Conservation (phyloP, 1,140 invertebrate genomes). For the Diorhabda elongata region DNA sequence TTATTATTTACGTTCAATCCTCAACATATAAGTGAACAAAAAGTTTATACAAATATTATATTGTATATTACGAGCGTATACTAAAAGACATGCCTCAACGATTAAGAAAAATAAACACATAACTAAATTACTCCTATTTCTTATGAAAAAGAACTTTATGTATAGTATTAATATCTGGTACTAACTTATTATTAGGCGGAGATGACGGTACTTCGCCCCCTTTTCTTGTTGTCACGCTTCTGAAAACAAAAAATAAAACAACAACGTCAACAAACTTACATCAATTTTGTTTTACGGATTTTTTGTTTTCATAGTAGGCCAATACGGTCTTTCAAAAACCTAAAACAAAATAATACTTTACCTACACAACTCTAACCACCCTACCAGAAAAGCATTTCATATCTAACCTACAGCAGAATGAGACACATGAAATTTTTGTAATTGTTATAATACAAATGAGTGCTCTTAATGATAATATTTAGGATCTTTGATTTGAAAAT, state of each 20-base stretch:
- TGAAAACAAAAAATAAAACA: conserved; percentile 20
- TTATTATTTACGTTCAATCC: no score
- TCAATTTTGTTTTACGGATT: conserved; percentile 11
- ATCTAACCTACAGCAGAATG: no score
- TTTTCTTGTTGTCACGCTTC: conserved; percentile 14
- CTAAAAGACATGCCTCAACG: no score
- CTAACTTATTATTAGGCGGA: conserved; percentile 35
- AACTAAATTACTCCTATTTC: conserved; percentile 25
- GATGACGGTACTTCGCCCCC: conserved; percentile 5
- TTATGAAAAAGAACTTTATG: conserved; percentile 47
- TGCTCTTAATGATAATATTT: no score
- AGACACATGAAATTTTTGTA: no score
- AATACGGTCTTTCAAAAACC: conserved; percentile 19
- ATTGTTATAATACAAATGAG: no score
- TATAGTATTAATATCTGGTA: conserved; percentile 45
- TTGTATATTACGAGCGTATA: no score
- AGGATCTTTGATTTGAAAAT: no score
- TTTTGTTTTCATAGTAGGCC: conserved; percentile 18
- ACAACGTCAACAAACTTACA: conserved; percentile 16
- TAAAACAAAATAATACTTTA: conserved; percentile 23
- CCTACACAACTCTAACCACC: conserved; percentile 7
- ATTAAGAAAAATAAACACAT: no score
- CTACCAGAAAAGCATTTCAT: no score
- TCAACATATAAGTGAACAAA: no score
- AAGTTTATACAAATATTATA: no score